Conservation (phyloP, 2,888 invertebrate species). For the Drosophila bunnanda region DNA sequence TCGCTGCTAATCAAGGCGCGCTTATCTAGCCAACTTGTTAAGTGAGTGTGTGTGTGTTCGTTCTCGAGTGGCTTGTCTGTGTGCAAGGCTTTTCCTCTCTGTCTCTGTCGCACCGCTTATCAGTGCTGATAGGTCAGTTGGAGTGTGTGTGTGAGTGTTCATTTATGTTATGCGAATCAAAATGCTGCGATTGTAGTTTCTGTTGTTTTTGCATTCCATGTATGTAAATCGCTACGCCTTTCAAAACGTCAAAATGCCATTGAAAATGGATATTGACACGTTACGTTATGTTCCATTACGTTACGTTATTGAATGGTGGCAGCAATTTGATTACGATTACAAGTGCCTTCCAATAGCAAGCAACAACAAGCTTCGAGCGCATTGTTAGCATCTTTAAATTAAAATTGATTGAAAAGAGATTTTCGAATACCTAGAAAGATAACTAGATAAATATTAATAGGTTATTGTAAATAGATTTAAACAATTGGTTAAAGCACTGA, state of each 20-base stretch:
- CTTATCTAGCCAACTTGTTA: constrained; percentile 71
- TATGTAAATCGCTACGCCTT: constrained; percentile 21
- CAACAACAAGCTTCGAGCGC: constrained; percentile 27
- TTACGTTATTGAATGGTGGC: constrained; percentile 19
- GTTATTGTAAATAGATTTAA: neutral
- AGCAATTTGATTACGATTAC: constrained; percentile 62
- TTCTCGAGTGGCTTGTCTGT: constrained; percentile 49
- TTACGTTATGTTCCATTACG: constrained; percentile 49
- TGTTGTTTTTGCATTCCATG: constrained; percentile 29
- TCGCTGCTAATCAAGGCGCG: constrained; percentile 71
- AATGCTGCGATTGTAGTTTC: constrained; percentile 32
- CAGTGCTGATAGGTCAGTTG: constrained; percentile 59
- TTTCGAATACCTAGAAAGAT: too few species aligned
- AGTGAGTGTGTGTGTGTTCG: constrained; percentile 17
- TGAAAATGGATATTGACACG: constrained; percentile 68
- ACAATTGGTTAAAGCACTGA: neutral
- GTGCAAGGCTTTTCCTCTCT: constrained; percentile 22
- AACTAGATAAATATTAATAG: too few species aligned
- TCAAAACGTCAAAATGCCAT: constrained; percentile 57
- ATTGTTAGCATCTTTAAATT: constrained; percentile 23
- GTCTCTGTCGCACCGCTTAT: constrained; percentile 55
- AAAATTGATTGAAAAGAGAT: too few species aligned
- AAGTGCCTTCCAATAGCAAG: constrained; percentile 30
- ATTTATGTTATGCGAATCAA: constrained; percentile 64
- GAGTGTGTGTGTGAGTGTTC: constrained; percentile 41